phyloP scores from a whole-genome alignment of 2,113 vertebrate genomes.

The Origma solitaria region DNA sequence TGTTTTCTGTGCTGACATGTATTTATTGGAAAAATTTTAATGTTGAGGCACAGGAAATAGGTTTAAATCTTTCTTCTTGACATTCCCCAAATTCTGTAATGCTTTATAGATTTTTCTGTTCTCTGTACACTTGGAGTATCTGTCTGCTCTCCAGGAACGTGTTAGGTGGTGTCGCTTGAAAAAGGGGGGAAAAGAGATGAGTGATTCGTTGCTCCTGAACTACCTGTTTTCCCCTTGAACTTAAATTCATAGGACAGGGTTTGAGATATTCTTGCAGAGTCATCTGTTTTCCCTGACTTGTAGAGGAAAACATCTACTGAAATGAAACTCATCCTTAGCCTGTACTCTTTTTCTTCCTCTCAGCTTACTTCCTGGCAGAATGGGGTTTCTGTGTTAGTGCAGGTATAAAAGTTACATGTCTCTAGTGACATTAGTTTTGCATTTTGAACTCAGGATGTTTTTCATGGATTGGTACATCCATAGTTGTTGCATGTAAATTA shows the following conservation, averaged over 20 bases:
- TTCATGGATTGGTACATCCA: neutral
- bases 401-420: neutral
- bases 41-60: neutral
- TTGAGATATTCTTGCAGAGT: rapidly evolving
- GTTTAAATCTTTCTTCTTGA: neutral
- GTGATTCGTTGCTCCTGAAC: rapidly evolving
- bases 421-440: neutral
- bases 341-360: neutral
- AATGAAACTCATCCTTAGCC: neutral
- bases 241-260: neutral
- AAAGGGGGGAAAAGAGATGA: neutral
- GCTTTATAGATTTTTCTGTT: neutral
- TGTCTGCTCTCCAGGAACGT: neutral
- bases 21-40: neutral
- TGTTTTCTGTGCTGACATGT: neutral
- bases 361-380: neutral
- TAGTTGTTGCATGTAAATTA: neutral
- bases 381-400: neutral
- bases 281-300: rapidly evolving
- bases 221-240: neutral
- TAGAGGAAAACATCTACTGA: neutral
- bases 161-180: neutral
- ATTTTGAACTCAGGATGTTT: neutral
- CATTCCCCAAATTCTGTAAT: neutral
- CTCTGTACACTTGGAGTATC: neutral